Evolutionary conservation across 2,113 vertebrate species (phyloP).

Genomic region (Pagrus major): DNA sequence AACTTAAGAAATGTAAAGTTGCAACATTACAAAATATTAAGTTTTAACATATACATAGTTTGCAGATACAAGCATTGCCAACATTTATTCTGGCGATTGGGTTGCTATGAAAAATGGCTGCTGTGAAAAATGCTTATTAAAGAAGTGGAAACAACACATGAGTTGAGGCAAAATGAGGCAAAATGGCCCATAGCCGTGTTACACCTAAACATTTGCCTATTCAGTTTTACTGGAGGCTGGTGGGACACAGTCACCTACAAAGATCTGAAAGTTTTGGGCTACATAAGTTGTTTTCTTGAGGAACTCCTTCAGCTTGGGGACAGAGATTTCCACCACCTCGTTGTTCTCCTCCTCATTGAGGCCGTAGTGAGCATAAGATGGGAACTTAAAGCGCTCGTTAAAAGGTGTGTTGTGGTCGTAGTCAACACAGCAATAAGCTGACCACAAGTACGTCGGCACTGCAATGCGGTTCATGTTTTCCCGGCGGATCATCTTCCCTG

Average conservation of each 20-base stretch:
- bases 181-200: not conserved
- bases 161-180: not conserved
- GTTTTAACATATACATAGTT: too few species aligned
- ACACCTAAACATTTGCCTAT: not conserved
- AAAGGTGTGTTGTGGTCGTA: constrained; percentile 78
- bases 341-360: constrained; percentile 75
- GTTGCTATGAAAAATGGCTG: not conserved
- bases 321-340: constrained; percentile 70
- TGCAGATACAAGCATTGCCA: too few species aligned
- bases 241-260: constrained; percentile 72
- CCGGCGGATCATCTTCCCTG: constrained; percentile 75
- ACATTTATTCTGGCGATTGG: too few species aligned
- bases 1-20: too few species aligned
- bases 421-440: constrained; percentile 79
- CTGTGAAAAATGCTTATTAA: not conserved
- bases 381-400: constrained; percentile 77
- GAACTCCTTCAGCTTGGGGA: constrained; percentile 76
- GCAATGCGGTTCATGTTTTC: constrained; percentile 77
- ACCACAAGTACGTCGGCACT: constrained; percentile 78
- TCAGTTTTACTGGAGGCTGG: not conserved
- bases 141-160: not conserved
- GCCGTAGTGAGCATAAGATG: constrained; percentile 76
- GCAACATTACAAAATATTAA: too few species aligned
- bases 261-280: constrained; percentile 79
- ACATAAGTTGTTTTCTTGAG: constrained; percentile 72